These are phyloP conservation scores for Agrotis clavis DNA, from an alignment of 2,888 invertebrate genomes.

Conservation along the genomic window DNA sequence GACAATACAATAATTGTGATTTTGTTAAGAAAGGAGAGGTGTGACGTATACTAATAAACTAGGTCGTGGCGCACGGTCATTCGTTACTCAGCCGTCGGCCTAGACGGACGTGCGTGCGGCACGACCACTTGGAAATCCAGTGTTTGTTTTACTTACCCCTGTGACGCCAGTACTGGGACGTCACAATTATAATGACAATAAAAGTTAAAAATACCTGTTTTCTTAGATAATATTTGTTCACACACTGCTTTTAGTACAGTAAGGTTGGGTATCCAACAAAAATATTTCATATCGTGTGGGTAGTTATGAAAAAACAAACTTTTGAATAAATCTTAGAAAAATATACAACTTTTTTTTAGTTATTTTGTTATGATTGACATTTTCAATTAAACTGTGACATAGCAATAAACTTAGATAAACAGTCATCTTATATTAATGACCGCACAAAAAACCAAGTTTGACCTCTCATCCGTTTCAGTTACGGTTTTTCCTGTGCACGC, in stretches of 20 bases:
- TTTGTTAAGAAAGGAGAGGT: too few relatives aligned
- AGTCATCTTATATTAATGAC: conserved; percentile 2
- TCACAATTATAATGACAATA: conserved; percentile 34
- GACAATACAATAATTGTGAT: too few relatives aligned
- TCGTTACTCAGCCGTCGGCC: too few relatives aligned
- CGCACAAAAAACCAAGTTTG: conserved; percentile 29
- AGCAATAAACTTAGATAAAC: background rate
- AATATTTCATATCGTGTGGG: background rate
- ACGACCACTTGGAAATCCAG: too few relatives aligned
- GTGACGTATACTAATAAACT: too few relatives aligned
- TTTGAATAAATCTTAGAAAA: background rate
- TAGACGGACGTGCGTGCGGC: too few relatives aligned
- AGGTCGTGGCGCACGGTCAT: too few relatives aligned
- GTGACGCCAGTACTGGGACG: too few relatives aligned
- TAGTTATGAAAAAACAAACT: background rate
- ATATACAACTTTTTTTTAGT: background rate
- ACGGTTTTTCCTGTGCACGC: conserved; percentile 41
- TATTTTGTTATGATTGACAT: background rate
- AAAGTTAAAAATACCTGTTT: background rate
- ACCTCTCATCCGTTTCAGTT: conserved; percentile 50
- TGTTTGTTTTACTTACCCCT: too few relatives aligned
- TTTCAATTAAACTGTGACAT: background rate
- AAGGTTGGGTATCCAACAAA: background rate
- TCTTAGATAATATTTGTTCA: background rate
- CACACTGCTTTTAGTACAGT: background rate